Conservation (phyloP, 92 coral and sea anemone genomes). For the Diadumene lineata region DNA sequence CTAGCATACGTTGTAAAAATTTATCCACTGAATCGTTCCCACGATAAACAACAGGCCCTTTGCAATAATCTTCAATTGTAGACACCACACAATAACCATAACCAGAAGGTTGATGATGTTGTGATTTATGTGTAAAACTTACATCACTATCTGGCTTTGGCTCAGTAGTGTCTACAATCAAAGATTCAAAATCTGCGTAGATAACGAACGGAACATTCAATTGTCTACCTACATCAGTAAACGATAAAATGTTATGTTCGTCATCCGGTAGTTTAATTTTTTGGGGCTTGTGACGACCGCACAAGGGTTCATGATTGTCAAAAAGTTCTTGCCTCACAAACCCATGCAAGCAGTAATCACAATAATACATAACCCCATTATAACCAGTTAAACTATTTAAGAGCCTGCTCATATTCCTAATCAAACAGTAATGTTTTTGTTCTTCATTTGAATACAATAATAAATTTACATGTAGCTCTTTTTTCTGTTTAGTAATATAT, state of each 20-base stretch:
- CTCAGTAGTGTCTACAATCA: too few relatives aligned
- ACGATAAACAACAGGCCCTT: slow-evolving; percentile 14
- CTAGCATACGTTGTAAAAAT: slow-evolving; percentile 3
- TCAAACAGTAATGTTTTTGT: slow-evolving; percentile 33
- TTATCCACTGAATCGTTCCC: slow-evolving; percentile 18
- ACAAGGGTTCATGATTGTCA: slow-evolving; percentile 50
- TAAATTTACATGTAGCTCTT: slow-evolving; percentile 24
- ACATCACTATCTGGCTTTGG: too few relatives aligned
- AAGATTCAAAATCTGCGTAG: too few relatives aligned
- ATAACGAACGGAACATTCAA: too few relatives aligned
- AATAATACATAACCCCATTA: slow-evolving; percentile 19
- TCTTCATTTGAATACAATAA: slow-evolving; percentile 22
- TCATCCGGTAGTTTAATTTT: slow-evolving; percentile 35
- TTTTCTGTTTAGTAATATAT: slow-evolving; percentile 18
- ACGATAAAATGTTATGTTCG: too few relatives aligned
- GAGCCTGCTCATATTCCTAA: slow-evolving; percentile 22
- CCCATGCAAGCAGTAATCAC: slow-evolving; percentile 54
- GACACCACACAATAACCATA: slow-evolving; percentile 24
- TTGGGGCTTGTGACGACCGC: slow-evolving; percentile 41
- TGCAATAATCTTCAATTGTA: slow-evolving; percentile 1
- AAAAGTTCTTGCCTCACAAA: slow-evolving; percentile 37
- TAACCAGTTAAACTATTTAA: slow-evolving; percentile 16
- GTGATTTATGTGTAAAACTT: too few relatives aligned
- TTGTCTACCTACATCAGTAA: too few relatives aligned
- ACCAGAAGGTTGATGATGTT: slow-evolving; percentile 44